phyloP scores from a whole-genome alignment of 2,797 vertebrate genomes.

The Phoebastria nigripes region DNA sequence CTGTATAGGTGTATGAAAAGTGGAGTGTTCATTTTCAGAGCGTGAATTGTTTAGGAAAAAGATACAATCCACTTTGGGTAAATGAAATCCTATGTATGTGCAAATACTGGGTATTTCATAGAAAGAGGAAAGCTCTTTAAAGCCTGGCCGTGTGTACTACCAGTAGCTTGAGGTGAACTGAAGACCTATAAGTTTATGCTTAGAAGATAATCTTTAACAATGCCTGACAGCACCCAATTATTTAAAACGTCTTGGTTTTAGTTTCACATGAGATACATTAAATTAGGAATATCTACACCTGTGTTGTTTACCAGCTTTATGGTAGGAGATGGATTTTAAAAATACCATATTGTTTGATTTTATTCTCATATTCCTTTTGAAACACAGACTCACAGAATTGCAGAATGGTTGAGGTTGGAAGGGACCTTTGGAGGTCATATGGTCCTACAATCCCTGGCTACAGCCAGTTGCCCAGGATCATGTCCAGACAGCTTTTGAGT shows the following conservation, averaged over 20 bases:
- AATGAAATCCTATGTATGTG: not conserved
- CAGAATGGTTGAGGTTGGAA: not conserved
- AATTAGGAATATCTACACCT: not conserved
- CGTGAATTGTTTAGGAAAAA: not conserved
- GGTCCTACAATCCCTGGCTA: not conserved
- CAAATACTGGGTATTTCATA: not conserved
- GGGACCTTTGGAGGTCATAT: not conserved
- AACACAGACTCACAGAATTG: not conserved
- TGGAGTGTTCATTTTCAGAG: not conserved
- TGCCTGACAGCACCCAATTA: not conserved
- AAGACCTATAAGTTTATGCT: not conserved
- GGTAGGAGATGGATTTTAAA: not conserved
- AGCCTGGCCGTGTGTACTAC: rapidly evolving
- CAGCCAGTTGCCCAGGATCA: not conserved
- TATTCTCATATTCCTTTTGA: not conserved
- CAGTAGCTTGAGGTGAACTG: not conserved
- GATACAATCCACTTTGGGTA: not conserved
- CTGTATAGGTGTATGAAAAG: not conserved
- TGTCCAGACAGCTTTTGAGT: not conserved
- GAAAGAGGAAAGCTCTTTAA: not conserved
- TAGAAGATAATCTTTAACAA: not conserved
- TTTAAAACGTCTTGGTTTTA: not conserved
- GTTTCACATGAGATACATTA: not conserved
- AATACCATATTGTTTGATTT: not conserved
- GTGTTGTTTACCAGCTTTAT: not conserved